A percentile compares a stretch with the other conserved stretches of the same genome.
phyloP scores from a whole-genome alignment of 2,113 vertebrate species.

The Vidua chalybeata region DNA sequence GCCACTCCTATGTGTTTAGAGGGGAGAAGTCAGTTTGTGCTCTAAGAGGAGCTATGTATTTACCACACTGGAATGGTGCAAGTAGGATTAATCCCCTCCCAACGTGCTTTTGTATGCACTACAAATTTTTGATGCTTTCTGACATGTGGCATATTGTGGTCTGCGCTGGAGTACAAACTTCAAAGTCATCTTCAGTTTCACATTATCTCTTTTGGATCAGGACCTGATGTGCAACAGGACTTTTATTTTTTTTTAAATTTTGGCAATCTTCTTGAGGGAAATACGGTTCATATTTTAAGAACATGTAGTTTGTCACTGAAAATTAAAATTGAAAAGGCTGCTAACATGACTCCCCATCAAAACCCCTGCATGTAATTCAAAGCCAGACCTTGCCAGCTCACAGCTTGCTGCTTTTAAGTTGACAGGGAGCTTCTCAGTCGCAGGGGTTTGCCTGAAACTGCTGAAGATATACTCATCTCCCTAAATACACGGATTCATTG shows the following conservation, averaged over 20 bases:
- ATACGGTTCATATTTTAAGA: not conserved
- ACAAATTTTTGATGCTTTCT: not conserved
- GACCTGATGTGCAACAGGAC: not conserved
- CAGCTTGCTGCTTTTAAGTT: not conserved
- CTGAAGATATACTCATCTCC: not conserved
- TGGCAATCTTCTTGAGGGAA: not conserved
- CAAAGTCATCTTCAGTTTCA: not conserved
- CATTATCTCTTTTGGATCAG: not conserved
- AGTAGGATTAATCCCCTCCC: not conserved
- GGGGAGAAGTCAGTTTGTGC: not conserved
- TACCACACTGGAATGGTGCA: not conserved
- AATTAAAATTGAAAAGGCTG: not conserved
- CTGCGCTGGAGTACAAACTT: not conserved
- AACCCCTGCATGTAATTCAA: not conserved
- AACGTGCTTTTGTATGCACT: not conserved
- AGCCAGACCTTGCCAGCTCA: not conserved
- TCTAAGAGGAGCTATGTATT: not conserved
- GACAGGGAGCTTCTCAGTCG: not conserved
- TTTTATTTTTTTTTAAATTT: not conserved
- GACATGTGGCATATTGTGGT: not conserved
- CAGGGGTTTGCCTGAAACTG: not conserved
- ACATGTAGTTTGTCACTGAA: not conserved
- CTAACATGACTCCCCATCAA: not conserved
- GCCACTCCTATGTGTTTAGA: accelerated
- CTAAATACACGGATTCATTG: not conserved